Percentiles rank a stretch among this genome's conserved stretches.
Evolutionary conservation across 2,113 vertebrate genomes (phyloP).

Genomic region (Saguinus midas): DNA sequence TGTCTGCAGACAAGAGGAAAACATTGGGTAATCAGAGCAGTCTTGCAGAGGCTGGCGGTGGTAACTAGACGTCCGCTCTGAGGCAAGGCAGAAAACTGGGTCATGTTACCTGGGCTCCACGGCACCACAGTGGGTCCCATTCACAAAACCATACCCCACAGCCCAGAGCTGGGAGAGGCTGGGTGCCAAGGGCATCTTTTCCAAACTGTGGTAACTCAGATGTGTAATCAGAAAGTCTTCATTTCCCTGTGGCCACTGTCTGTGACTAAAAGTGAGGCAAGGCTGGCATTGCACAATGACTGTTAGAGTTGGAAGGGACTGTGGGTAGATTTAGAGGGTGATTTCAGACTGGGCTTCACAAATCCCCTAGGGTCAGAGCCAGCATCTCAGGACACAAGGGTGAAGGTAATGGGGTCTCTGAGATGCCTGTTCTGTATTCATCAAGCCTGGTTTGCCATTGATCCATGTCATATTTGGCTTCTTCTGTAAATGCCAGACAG

Average conservation of each 20-base stretch:
- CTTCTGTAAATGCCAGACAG: not conserved
- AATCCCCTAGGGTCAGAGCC: not conserved
- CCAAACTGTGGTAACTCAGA: conserved; percentile 31
- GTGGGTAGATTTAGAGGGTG: not conserved
- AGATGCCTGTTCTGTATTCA: not conserved
- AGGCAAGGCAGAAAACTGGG: conserved; percentile 63
- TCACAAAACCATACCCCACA: conserved; percentile 55
- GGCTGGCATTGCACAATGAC: not conserved
- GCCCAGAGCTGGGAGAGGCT: not conserved
- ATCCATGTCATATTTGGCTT: not conserved
- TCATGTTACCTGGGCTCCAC: not conserved
- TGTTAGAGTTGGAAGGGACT: not conserved
- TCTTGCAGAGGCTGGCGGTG: conserved; percentile 60
- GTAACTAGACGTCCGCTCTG: conserved; percentile 36
- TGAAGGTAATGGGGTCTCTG: not conserved
- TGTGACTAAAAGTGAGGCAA: conserved; percentile 6
- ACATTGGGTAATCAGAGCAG: conserved; percentile 74
- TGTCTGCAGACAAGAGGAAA: conserved; percentile 80
- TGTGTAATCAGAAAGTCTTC: conserved; percentile 29
- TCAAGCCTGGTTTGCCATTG: not conserved
- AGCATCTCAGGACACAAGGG: not conserved
- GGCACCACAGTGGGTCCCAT: conserved; percentile 60
- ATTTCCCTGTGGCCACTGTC: conserved; percentile 31
- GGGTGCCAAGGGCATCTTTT: conserved; percentile 6
- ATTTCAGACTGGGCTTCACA: not conserved